Conservation (phyloP, 2,888 invertebrate genomes). For the Phengaris arion region DNA sequence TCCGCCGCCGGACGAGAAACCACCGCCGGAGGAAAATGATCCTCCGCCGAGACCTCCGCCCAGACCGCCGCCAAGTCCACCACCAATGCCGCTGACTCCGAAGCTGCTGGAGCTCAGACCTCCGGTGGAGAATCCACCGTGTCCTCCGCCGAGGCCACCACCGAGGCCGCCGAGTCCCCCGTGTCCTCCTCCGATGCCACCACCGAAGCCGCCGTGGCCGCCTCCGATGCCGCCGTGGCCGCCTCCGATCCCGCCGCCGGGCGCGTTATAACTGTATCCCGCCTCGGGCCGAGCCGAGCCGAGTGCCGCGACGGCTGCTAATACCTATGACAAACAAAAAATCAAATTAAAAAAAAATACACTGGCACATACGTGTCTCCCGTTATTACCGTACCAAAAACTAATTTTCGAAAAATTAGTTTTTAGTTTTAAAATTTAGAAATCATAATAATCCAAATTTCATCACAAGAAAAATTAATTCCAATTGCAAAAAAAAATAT, state of each 20-base stretch:
- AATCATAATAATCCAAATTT: neutral
- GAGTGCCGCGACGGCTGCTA: conserved; percentile 78
- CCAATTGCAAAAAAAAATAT: neutral
- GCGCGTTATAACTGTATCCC: conserved; percentile 80
- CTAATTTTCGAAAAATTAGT: no score
- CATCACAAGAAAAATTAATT: neutral
- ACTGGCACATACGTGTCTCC: neutral
- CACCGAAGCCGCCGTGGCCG: conserved; percentile 50
- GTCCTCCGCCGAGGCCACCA: conserved; percentile 49
- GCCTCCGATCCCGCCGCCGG: conserved; percentile 60
- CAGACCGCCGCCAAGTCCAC: conserved; percentile 52
- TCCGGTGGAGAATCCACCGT: conserved; percentile 46
- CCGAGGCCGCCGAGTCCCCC: conserved; percentile 50
- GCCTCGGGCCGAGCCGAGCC: conserved; percentile 81
- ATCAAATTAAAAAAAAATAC: conserved; percentile 26
- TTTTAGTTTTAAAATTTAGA: neutral
- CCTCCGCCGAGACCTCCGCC: conserved; percentile 48
- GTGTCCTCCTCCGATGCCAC: conserved; percentile 48
- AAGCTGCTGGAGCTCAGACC: conserved; percentile 45
- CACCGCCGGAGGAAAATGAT: conserved; percentile 37
- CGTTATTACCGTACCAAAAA: neutral
- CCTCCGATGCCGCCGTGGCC: conserved; percentile 60
- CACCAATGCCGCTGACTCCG: conserved; percentile 46
- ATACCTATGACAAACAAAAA: conserved; percentile 62
- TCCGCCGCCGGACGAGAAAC: conserved; percentile 45